Base-by-base conservation (phyloP, 2,888 invertebrate species). In the Sphaerophoria taeniata region DNA sequence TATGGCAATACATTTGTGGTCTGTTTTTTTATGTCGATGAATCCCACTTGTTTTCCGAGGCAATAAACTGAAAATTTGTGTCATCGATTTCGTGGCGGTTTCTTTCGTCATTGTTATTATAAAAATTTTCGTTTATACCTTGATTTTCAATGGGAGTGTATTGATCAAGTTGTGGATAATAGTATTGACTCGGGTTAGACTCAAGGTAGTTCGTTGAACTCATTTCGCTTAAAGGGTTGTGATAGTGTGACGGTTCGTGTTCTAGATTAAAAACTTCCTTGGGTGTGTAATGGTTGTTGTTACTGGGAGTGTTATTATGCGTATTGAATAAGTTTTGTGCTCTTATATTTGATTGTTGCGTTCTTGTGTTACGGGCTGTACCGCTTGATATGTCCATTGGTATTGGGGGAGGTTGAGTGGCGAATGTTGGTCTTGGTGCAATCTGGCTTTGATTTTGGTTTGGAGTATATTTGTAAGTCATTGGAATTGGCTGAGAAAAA, bases 11-110 rank as follows among this genome's bases (percentile, higher is more conserved):
- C 6, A 12, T 58, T 7, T 49, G 36, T 58, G 47, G 6, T 36
- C 12, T 58, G 14, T 11, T 47, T 58, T 24, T 71, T 71, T 24
- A 71, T 24, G 43, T 69, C 53, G 33, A 56, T 55, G 6, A n/a
- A 70, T n/a, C 70, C 56, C 14, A 70, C 56, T 36, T 71, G 70
- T 60, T 71, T 45, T 71, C 71, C 71, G 71, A 71, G 70, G 71
- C 58, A 16, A 58, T 11, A 58, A 58, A 36, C 47, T 24, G 49
- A 71, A 71, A 71, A 60, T 71, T 60, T 58, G 34, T 24, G 39
- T 39, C 39, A 39, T 39, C 39, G 39, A 39, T 39, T 39, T 39
- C 39, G 9, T 39, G 39, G 39, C 9, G 9, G 39, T 6, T 39
- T 39, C 39, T 39, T 39, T 39, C 39, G 39, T 39, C 39, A 39